Conservation (phyloP, 1,140 invertebrate species). For the Drosophila gunungcola region DNA sequence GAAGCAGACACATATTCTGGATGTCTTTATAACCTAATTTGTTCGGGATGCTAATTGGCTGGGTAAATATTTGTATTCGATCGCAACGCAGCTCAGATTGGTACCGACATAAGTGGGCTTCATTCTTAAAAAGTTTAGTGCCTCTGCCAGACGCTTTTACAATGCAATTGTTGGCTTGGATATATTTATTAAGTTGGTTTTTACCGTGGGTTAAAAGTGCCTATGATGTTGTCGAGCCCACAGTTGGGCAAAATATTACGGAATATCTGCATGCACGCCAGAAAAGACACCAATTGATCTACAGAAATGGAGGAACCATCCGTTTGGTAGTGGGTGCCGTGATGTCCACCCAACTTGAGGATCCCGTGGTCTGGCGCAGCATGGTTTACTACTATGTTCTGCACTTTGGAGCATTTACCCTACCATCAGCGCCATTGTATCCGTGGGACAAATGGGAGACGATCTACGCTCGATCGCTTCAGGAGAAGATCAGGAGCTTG, state of each 20-base stretch:
- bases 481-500: constrained; percentile 44
- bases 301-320: constrained; percentile 58
- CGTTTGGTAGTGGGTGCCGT: constrained; percentile 67
- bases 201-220: constrained; percentile 20
- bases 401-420: constrained; percentile 66
- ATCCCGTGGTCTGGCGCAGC: constrained; percentile 72
- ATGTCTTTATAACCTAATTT: constrained; percentile 58
- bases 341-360: constrained; percentile 56
- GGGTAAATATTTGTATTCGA: constrained; percentile 10
- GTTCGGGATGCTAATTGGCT: constrained; percentile 11
- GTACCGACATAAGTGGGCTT: background rate
- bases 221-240: constrained; percentile 37
- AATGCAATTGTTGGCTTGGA: constrained; percentile 35
- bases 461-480: constrained; percentile 58
- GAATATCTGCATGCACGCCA: constrained; percentile 55
- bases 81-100: background rate
- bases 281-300: constrained; percentile 58
- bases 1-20: constrained; percentile 5
- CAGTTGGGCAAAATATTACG: constrained; percentile 54
- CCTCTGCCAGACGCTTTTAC: constrained; percentile 8
- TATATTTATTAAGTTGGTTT: constrained; percentile 9
- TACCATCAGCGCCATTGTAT: constrained; percentile 70
- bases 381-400: constrained; percentile 62
- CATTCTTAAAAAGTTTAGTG: constrained; percentile 28
- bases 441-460: constrained; percentile 82